Base-by-base conservation (phyloP, 2,113 vertebrate genomes). In the Lipophrys pholis region DNA sequence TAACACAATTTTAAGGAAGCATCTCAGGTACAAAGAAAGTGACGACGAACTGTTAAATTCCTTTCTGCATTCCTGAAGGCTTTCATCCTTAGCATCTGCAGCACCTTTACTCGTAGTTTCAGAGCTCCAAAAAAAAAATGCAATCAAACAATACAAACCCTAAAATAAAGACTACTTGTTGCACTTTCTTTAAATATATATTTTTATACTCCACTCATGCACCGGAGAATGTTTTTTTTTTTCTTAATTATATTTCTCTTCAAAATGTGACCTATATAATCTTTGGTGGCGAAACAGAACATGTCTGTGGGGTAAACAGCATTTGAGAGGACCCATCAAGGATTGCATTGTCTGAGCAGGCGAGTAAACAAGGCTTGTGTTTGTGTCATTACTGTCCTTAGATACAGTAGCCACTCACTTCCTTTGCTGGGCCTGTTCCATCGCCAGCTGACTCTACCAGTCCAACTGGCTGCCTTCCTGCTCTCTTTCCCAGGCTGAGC, bases 401-500 rank as follows among this genome's bases (percentile, higher is more conserved):
- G 75, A 64, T 64, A 81, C 87, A 85, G 67, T 78, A 86, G 53
- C 70, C 7, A 2, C 68, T 81, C 17, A 43, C 73, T 84, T 78
- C 77, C 59, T 78, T 5, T 16, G 58, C 49, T 42, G 17, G n/a
- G 41, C 42, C 57, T 53, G 50, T 72, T 56, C 15, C 45, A 62
- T 45, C 15, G 55, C 63, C 6, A 86, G 77, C 87, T 83, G 84
- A 86, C 89, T 80, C 84, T 88, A 90, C 90, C 87, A 86, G 90
- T 91, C 81, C 40, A 21, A 91, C 90, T 84, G 86, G 90, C 89
- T 90, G 77, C 76, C 81, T 82, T 59, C 50, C 70, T 76, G 80
- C 69, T 60, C 5, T 60, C 60, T 73, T 88, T 88, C 84, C 80
- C 88, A 87, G 52, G 76, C 21, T 49, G 51, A 72, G 69, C 84